Percentiles rank a stretch among this genome's conserved stretches.
phyloP scores from a whole-genome alignment of 2,113 vertebrate genomes.

The Cricetomys ansorgei region DNA sequence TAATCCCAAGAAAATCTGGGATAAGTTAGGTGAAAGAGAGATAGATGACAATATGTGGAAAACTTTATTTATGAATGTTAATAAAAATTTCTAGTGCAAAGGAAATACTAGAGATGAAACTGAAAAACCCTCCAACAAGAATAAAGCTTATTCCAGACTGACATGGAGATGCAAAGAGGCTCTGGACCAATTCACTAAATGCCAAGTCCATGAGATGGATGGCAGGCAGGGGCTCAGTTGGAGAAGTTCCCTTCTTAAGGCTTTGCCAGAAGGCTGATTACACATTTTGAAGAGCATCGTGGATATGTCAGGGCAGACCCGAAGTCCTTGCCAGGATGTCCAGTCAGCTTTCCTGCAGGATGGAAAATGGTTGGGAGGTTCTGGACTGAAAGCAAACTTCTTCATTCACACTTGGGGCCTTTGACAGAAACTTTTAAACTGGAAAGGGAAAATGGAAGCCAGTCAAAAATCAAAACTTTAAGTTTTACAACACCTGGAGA shows the following conservation, averaged over 20 bases:
- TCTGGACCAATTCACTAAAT: constrained; percentile 54
- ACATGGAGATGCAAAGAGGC: constrained; percentile 54
- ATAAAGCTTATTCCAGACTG: constrained; percentile 62
- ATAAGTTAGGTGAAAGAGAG: constrained; percentile 73
- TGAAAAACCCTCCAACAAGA: constrained; percentile 59
- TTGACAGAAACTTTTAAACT: constrained; percentile 65
- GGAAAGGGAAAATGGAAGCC: constrained; percentile 47
- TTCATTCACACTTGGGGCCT: constrained; percentile 44
- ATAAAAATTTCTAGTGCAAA: constrained; percentile 71
- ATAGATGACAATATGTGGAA: constrained; percentile 79
- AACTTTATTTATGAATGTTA: constrained; percentile 81
- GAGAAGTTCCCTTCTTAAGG: constrained; percentile 17
- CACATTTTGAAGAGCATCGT: background rate
- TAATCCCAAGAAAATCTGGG: constrained; percentile 74
- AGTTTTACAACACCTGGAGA: constrained; percentile 80
- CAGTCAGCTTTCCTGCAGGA: constrained; percentile 26
- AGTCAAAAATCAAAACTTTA: constrained; percentile 59
- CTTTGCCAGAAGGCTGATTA: constrained; percentile 50
- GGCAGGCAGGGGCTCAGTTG: constrained; percentile 49
- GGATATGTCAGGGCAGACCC: background rate
- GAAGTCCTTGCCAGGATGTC: constrained; percentile 45
- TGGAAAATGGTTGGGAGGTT: constrained; percentile 32
- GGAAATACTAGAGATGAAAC: constrained; percentile 70
- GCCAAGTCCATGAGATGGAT: constrained; percentile 58
- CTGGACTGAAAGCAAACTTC: constrained; percentile 22